Base-by-base conservation (phyloP, 2,797 vertebrate genomes). In the Streptopelia turtur region DNA sequence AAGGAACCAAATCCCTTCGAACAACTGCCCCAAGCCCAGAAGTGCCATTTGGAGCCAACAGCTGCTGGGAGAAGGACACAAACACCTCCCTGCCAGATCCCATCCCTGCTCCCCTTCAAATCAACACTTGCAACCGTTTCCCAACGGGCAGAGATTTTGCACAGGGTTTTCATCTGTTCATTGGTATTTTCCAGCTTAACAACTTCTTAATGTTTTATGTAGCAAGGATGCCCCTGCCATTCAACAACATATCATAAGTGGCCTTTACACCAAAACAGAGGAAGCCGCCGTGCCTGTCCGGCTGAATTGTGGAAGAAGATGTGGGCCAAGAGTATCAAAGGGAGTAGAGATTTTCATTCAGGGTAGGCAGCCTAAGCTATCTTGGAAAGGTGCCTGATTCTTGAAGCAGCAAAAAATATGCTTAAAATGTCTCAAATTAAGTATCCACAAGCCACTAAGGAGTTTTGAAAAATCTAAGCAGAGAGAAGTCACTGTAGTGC, bases 211-310 rank as follows among this genome's bases (percentile, higher is more conserved):
- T 81, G 72, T 59, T 81, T 90, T 79, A 61, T 92, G 77, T 33
- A 83, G 87, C 76, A 90, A 86, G 82, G 87, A 91, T 89, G 56
- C 18, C 75, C 64, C 77, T 89, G 80, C 60, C 88, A 93, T 91
- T 91, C 77, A 80, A 47, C 76, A 92, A 75, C 90, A 93, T 77
- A 95, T 90, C 80, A 35, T 87, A 84, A 93, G 52, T 71, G 90
- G 93, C 90, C 77, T 96, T 95, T 94, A 87, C 41, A 37, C 31
- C 55, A 71, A 85, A 87, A 88, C 50, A 74, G 80, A 89, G 90
- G 65, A 90, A 77, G 45, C 41, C 4, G 4, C 18, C 0, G 2
- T 70, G 83, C 77, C 37, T 72, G 71, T 52, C 37, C 6, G 1
- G 20, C 31, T 85, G 27, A 47, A 35, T 61, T 82, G 56, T 80